Evolutionary conservation across 2,888 invertebrate genomes (phyloP).

Genomic region (Gryllus longicercus): DNA sequence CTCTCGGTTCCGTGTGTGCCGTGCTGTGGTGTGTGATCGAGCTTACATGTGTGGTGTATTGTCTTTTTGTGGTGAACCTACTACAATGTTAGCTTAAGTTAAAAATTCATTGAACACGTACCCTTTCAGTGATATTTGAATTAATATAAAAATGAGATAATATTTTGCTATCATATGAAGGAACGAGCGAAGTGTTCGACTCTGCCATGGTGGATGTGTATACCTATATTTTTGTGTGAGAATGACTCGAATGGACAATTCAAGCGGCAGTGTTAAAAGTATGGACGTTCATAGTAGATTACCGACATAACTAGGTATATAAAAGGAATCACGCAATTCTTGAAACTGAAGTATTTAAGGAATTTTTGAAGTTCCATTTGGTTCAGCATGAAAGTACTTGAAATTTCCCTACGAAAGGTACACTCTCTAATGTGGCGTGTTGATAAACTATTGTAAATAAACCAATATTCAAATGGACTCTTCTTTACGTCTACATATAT

Average conservation of each 20-base stretch:
- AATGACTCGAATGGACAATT: not conserved
- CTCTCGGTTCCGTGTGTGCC: not conserved
- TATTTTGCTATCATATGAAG: not conserved
- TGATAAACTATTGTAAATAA: slow-evolving; percentile 17
- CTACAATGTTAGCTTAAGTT: no score
- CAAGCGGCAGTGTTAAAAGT: no score
- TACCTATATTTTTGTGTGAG: not conserved
- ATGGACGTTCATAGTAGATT: no score
- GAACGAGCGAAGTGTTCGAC: not conserved
- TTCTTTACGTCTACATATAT: slow-evolving; percentile 8
- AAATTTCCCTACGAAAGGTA: not conserved
- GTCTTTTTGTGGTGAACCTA: not conserved
- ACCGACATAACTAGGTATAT: no score
- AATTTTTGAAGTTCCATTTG: no score
- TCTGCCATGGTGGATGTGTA: not conserved
- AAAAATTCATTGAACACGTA: not conserved
- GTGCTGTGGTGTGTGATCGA: not conserved
- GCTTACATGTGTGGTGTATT: slow-evolving; percentile 10
- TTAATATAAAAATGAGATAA: not conserved
- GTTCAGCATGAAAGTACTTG: not conserved
- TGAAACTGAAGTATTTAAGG: no score
- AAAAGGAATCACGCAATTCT: no score
- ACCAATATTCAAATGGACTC: not conserved
- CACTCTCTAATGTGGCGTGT: not conserved
- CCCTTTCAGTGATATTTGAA: not conserved